phyloP scores from a whole-genome alignment of 2,113 vertebrate genomes.

The Epinephelus cyanopodus region DNA sequence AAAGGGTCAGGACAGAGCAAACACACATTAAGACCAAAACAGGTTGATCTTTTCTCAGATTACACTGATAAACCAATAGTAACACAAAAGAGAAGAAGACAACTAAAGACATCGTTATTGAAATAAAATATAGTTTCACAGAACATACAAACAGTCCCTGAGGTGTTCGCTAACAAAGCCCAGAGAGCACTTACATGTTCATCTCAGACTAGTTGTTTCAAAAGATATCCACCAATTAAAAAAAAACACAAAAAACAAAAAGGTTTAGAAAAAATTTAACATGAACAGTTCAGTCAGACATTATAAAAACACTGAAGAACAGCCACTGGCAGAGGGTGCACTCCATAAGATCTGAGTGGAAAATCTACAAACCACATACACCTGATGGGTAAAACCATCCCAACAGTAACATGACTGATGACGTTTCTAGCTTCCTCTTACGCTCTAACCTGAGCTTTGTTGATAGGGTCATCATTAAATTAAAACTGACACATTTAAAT shows the following conservation, averaged over 20 bases:
- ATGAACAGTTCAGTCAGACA: background rate
- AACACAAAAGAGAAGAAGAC: background rate
- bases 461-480: background rate
- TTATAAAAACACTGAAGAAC: conserved; percentile 17
- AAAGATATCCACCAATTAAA: conserved; percentile 21
- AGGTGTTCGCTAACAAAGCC: conserved; percentile 43
- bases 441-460: background rate
- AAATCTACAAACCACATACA: background rate
- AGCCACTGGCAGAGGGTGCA: background rate
- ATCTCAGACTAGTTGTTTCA: conserved; percentile 9
- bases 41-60: conserved; percentile 1
- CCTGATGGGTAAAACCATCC: background rate
- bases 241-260: too few relatives aligned
- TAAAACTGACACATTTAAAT: background rate
- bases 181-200: background rate
- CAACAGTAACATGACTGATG: background rate
- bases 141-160: conserved; percentile 61
- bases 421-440: background rate
- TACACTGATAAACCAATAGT: conserved; percentile 5
- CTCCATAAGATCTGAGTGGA: background rate
- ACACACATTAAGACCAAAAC: conserved; percentile 9
- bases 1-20: conserved; percentile 21
- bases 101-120: background rate
- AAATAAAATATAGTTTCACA: conserved; percentile 20
- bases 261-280: background rate